Evolutionary conservation across 2,797 vertebrate genomes (phyloP), one percentile per base, ranked within the genome.

Genomic region (Aeoliscus strigatus): DNA sequence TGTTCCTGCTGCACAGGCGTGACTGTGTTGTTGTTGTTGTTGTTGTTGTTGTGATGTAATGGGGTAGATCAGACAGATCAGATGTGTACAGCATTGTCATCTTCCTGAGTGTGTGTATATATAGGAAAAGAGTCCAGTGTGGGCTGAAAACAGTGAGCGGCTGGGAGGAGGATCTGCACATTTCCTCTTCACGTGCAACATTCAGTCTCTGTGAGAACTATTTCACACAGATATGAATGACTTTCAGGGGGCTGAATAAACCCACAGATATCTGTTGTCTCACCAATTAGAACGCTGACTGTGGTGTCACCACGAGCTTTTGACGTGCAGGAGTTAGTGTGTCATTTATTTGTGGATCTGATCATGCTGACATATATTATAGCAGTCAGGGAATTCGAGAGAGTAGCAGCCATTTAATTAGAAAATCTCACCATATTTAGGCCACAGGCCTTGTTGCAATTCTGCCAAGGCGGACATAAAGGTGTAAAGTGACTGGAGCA

Each of bases 401-500:
- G 44, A 37, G 34, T 10, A 5, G 21, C 47, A 67, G 57, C 40
- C 40, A 26, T 76, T 79, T 70, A 78, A 81, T 80, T 77, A 75
- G 72, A 66, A 73, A 66, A 33, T 70, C 58, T 60, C 17, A 2
- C 1, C 55, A 68, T 46, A 85, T 80, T 56, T 76, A 73, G 78
- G 77, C 77, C 75, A 75, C 39, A 27, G 48, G 34, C 39, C 56
- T 44, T 51, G 51, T 69, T 71, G 51, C 65, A 70, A 31, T 55
- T 31, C 25, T 41, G 32, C 47, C 25, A 15, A 31, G 27, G 17
- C 11, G 9, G 28, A 48, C 50, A 51, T 30, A 34, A 17, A 32
- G 45, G 32, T 51, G 53, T 35, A 41, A 53, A 57, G 37, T 48
- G 61, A 41, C 27, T 26, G 11, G 32, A 23, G 29, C 30, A 45